A percentile compares a stretch with the other conserved stretches of the same genome.
phyloP scores from a whole-genome alignment of 2,113 vertebrate species.

The Stigmatopora nigra region DNA sequence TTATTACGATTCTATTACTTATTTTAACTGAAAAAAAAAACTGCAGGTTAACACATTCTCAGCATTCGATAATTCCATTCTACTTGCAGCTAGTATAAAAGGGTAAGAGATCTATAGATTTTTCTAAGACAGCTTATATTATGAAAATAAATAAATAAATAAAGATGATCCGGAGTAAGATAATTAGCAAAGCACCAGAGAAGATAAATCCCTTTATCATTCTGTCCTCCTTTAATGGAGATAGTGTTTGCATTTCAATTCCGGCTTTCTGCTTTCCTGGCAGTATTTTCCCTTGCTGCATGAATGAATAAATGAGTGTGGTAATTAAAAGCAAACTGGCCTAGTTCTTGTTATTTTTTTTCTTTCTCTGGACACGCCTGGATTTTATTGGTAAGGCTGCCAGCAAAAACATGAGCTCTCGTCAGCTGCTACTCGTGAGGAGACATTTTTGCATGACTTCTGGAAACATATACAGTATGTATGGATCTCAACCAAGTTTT shows the following conservation, averaged over 20 bases:
- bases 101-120: neutral
- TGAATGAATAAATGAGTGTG: slow-evolving; percentile 71
- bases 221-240: slow-evolving; percentile 50
- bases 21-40: neutral
- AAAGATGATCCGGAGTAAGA: slow-evolving; percentile 26
- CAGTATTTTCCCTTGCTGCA: slow-evolving; percentile 55
- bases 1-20: neutral
- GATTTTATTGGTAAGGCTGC: slow-evolving; percentile 18
- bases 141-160: neutral
- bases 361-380: slow-evolving; percentile 37
- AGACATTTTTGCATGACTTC: slow-evolving; percentile 30
- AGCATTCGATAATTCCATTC: neutral
- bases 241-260: slow-evolving; percentile 67
- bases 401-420: slow-evolving; percentile 1
- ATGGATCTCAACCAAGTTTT: slow-evolving; percentile 18
- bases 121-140: neutral
- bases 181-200: slow-evolving; percentile 27
- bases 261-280: slow-evolving; percentile 50
- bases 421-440: slow-evolving; percentile 21
- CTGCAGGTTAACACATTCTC: neutral
- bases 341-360: slow-evolving; percentile 50
- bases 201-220: slow-evolving; percentile 36
- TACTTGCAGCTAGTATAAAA: neutral
- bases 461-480: slow-evolving; percentile 21
- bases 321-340: slow-evolving; percentile 71